Evolutionary conservation across 1,140 invertebrate species (phyloP), one percentile per base, ranked within the genome.

Genomic region (Achatina immaculata): DNA sequence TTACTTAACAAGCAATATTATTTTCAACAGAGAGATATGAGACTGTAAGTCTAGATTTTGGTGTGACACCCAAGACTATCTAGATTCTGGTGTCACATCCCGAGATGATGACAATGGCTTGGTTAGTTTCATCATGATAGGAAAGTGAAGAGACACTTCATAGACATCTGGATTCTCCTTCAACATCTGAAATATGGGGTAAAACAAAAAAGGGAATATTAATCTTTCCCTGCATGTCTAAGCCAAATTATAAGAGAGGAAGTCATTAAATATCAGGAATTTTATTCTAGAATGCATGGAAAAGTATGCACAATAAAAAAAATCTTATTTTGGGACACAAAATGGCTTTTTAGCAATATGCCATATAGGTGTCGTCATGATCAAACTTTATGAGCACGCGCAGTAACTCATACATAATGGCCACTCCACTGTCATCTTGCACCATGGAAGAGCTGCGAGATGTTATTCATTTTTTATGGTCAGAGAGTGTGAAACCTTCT

Each of bases 11-110:
- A n/a, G n/a, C n/a, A n/a, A n/a, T n/a, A n/a, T n/a, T n/a, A n/a
- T n/a, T n/a, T n/a, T n/a, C n/a, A n/a, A n/a, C n/a, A n/a, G n/a
- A n/a, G n/a, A n/a, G n/a, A n/a, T n/a, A n/a, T n/a, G n/a, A n/a
- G n/a, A n/a, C 48, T 24, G 24, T 51, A 51, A 14, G 48, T 51
- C 48, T 51, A 14, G 48, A 51, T 24, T 51, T 51, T n/a, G n/a
- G n/a, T n/a, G n/a, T n/a, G 38, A 68, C n/a, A 68, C 3, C n/a
- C 1, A 31, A 14, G 9, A 14, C 51, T 62, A 76, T 76, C 74
- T 76, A 34, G 74, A 76, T 62, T 76, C 74, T 40, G 74, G 74
- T 28, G 74, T 76, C 19, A 76, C n/a, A 19, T 76, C 74, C 3
- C 74, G 31, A 73, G 71, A 73, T 73, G 55, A 36, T 9, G 74